Percentiles rank a stretch among this genome's conserved stretches.
These are phyloP conservation scores for Rhinopithecus roxellana DNA, from an alignment of 2,113 vertebrate species.

Conservation along the genomic window DNA sequence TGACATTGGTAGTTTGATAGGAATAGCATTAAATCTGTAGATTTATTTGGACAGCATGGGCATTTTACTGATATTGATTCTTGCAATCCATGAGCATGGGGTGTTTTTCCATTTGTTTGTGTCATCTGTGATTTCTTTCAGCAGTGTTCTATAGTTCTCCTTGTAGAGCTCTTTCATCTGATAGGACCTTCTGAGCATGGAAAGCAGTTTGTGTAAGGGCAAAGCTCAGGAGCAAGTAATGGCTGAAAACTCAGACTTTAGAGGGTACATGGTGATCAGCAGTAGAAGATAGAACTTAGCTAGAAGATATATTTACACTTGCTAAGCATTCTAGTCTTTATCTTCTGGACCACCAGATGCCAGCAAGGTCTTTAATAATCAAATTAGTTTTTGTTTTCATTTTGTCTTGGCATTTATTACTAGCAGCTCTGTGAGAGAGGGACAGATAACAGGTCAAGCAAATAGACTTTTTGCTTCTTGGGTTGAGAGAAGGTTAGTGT, in stretches of 20 bases:
- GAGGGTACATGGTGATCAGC: not conserved
- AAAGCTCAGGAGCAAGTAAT: not conserved
- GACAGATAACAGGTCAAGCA: not conserved
- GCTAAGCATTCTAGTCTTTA: not conserved
- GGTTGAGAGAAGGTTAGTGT: not conserved
- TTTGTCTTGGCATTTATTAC: not conserved
- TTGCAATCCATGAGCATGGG: too few species aligned
- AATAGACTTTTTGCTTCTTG: not conserved
- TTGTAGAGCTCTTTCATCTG: too few species aligned
- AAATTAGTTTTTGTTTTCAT: not conserved
- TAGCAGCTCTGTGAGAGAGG: not conserved
- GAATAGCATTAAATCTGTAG: too few species aligned
- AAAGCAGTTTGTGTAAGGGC: not conserved
- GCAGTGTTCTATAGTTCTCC: too few species aligned
- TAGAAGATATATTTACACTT: not conserved
- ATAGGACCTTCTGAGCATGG: not conserved
- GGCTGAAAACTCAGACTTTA: not conserved
- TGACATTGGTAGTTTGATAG: too few species aligned
- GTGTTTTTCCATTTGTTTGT: too few species aligned
- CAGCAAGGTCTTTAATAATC: not conserved
- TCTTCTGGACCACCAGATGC: not conserved
- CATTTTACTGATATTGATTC: too few species aligned
- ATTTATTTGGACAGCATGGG: too few species aligned
- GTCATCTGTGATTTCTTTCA: too few species aligned
- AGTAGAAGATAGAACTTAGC: not conserved